phyloP scores from a whole-genome alignment of 2,113 vertebrate species.

The Pterocles burchelli region DNA sequence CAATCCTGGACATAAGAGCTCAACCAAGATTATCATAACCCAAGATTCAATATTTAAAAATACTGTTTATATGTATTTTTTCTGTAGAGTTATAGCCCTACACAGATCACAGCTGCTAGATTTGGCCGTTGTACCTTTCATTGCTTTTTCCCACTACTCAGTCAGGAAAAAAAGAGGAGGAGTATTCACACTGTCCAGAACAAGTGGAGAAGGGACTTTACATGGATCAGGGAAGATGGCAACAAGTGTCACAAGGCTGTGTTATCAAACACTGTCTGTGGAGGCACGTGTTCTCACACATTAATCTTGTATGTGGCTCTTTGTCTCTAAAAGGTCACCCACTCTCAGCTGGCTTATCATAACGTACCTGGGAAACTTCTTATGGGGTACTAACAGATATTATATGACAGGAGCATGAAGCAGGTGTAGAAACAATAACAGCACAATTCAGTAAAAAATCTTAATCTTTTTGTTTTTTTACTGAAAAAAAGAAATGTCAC shows the following conservation, averaged over 20 bases:
- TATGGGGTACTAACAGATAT: background rate
- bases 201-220: background rate
- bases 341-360: background rate
- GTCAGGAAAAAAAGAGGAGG: background rate
- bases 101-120: background rate
- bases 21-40: background rate
- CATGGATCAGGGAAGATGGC: background rate
- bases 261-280: background rate
- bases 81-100: background rate
- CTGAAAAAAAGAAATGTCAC: background rate
- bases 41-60: background rate
- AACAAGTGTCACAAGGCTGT: accelerated
- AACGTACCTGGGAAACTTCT: background rate
- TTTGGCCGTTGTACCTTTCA: background rate
- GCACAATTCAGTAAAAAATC: background rate
- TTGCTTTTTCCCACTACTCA: background rate
- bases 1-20: background rate
- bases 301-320: background rate
- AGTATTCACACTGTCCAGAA: background rate
- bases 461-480: background rate
- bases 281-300: background rate
- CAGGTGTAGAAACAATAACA: background rate
- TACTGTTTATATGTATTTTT: background rate
- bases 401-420: background rate
- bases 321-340: background rate